Percentiles rank a stretch among this genome's conserved stretches.
Evolutionary conservation across 2,113 vertebrate genomes (phyloP).

Genomic region (Halichoeres trimaculatus): DNA sequence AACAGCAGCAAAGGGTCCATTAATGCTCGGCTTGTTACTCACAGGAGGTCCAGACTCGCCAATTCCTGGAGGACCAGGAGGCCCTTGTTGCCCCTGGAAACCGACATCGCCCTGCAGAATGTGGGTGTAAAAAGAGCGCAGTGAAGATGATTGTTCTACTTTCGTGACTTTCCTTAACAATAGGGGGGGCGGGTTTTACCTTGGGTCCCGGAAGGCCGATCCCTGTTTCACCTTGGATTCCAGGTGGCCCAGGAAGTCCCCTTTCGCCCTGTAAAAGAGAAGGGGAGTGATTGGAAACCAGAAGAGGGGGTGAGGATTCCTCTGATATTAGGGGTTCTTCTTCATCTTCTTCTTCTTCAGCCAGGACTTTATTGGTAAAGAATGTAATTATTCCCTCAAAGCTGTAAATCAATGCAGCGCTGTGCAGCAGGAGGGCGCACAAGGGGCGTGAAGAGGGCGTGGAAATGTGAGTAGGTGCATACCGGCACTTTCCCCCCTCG

Average conservation of each 20-base stretch:
- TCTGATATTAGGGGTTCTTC: not conserved
- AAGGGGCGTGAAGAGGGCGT: slow-evolving; percentile 39
- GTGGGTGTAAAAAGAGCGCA: not conserved
- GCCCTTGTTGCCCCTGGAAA: slow-evolving; percentile 85
- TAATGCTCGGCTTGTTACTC: slow-evolving; percentile 58
- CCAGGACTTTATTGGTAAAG: slow-evolving; percentile 49
- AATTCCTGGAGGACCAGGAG: slow-evolving; percentile 84
- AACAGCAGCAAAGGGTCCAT: not conserved
- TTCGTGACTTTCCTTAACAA: slow-evolving; percentile 31
- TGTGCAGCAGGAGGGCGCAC: slow-evolving; percentile 48
- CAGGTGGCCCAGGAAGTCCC: slow-evolving; percentile 88
- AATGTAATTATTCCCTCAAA: slow-evolving; percentile 40
- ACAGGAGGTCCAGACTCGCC: slow-evolving; percentile 89
- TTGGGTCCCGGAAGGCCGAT: slow-evolving; percentile 89
- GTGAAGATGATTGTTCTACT: slow-evolving; percentile 9
- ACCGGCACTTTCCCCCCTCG: slow-evolving; percentile 30
- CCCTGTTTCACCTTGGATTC: slow-evolving; percentile 90
- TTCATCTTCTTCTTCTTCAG: slow-evolving; percentile 31
- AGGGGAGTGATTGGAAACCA: not conserved
- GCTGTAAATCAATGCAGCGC: slow-evolving; percentile 53
- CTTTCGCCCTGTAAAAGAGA: slow-evolving; percentile 87
- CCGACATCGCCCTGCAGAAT: slow-evolving; percentile 86
- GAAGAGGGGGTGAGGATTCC: not conserved
- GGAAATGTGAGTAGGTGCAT: slow-evolving; percentile 53
- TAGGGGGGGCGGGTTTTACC: slow-evolving; percentile 73